Evolutionary conservation across 2,113 vertebrate genomes (phyloP).

Genomic region (Grammomys surdaster): DNA sequence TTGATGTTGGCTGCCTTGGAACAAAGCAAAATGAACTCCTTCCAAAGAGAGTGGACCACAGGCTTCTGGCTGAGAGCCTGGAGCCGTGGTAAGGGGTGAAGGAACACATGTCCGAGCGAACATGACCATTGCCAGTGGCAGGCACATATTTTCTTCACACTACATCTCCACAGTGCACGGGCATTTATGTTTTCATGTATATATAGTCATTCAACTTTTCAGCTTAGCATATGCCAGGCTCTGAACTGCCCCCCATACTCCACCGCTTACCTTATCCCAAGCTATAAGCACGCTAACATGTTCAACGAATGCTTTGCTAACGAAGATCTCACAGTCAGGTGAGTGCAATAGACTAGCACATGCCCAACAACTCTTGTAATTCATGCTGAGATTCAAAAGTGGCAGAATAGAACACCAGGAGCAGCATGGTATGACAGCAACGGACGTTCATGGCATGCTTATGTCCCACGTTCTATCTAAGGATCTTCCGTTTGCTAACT

Average conservation of each 20-base stretch:
- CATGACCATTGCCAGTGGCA: conserved; percentile 61
- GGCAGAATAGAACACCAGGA: background rate
- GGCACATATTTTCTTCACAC: conserved; percentile 44
- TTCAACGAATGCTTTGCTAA: background rate
- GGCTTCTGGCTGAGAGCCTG: conserved; percentile 58
- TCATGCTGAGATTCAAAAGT: background rate
- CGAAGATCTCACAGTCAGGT: background rate
- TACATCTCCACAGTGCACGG: background rate
- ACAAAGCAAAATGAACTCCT: conserved; percentile 66
- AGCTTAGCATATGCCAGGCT: background rate
- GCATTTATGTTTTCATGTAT: conserved; percentile 20
- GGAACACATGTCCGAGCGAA: conserved; percentile 36
- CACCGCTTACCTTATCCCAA: background rate
- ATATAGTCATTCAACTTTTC: conserved; percentile 20
- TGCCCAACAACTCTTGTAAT: background rate
- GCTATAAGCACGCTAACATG: background rate
- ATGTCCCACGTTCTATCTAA: background rate
- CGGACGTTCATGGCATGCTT: background rate
- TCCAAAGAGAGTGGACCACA: conserved; percentile 52
- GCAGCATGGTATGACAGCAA: background rate
- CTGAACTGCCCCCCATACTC: background rate
- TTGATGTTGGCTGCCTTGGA: conserved; percentile 70
- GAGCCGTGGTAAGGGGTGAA: conserved; percentile 32
- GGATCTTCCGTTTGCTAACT: background rate
- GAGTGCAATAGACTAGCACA: background rate